These are phyloP conservation scores for Sarcophaga variegata DNA, from an alignment of 2,888 invertebrate genomes.

Conservation along the genomic window DNA sequence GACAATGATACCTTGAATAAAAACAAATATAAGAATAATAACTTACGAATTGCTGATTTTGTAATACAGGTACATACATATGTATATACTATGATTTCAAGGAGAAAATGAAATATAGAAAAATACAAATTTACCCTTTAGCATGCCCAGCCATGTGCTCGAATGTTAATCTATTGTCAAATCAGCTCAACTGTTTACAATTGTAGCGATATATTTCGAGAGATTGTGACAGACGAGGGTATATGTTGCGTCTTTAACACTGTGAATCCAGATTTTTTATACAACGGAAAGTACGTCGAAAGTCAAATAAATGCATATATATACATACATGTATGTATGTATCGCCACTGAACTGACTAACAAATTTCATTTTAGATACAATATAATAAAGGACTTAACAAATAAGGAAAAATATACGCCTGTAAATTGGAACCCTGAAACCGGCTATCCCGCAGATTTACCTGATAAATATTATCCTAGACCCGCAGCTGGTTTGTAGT, in stretches of 20 bases:
- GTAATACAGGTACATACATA: conserved; percentile 62
- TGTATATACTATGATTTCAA: neutral
- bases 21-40: conserved; percentile 62
- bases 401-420: conserved; percentile 56
- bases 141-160: conserved; percentile 74
- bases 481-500: conserved; percentile 81
- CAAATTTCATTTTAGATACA: conserved; percentile 8
- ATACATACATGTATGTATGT: too few species aligned
- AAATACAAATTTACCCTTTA: conserved; percentile 8
- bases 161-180: conserved; percentile 84
- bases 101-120: neutral
- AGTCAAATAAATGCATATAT: neutral
- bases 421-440: conserved; percentile 89
- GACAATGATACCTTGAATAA: conserved; percentile 20
- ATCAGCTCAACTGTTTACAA: conserved; percentile 85
- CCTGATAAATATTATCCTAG: conserved; percentile 84
- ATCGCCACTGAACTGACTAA: too few species aligned
- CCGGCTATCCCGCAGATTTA: conserved; percentile 85
- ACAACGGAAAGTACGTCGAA: conserved; percentile 71
- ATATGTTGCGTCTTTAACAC: conserved; percentile 92
- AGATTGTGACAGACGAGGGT: conserved; percentile 91
- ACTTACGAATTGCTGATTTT: conserved; percentile 72
- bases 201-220: conserved; percentile 88
- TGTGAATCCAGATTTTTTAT: conserved; percentile 83
- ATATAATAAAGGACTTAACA: conserved; percentile 29